A percentile compares a stretch with the other conserved stretches of the same genome.
Evolutionary conservation across 2,888 invertebrate species (phyloP).

Genomic region (Synergus itoensis): DNA sequence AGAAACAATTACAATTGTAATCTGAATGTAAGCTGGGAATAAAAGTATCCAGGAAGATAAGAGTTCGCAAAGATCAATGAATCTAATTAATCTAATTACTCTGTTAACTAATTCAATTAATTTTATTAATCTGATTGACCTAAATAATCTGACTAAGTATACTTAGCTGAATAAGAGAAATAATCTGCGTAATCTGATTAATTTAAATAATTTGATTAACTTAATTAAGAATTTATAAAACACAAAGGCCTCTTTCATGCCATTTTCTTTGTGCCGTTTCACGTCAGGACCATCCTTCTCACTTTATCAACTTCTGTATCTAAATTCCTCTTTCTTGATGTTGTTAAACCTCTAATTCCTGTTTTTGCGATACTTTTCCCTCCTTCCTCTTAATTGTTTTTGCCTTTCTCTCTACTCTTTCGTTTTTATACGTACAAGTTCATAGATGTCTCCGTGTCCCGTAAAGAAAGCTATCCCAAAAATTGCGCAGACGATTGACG

Average conservation of each 20-base stretch:
- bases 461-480: conserved; percentile 48
- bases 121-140: not conserved
- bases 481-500: conserved; percentile 70
- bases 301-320: conserved; percentile 9
- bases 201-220: conserved; percentile 14
- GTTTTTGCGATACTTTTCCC: conserved; percentile 9
- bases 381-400: conserved; percentile 10
- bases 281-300: conserved; percentile 27
- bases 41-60: not conserved
- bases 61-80: not conserved
- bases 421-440: conserved; percentile 47
- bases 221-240: conserved; percentile 2
- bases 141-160: not conserved
- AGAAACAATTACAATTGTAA: conserved; percentile 30
- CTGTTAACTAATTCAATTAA: not conserved
- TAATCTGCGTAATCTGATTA: conserved; percentile 7
- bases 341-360: not conserved
- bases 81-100: not conserved
- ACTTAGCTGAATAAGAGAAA: not conserved
- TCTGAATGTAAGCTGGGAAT: conserved; percentile 21
- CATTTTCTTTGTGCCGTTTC: conserved; percentile 27
- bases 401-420: conserved; percentile 30
- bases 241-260: conserved; percentile 33
- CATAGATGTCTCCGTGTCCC: conserved; percentile 52
- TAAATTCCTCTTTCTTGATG: conserved; percentile 23